Evolutionary conservation across 2,797 vertebrate species (phyloP).

Genomic region (Babyrousa celebensis): DNA sequence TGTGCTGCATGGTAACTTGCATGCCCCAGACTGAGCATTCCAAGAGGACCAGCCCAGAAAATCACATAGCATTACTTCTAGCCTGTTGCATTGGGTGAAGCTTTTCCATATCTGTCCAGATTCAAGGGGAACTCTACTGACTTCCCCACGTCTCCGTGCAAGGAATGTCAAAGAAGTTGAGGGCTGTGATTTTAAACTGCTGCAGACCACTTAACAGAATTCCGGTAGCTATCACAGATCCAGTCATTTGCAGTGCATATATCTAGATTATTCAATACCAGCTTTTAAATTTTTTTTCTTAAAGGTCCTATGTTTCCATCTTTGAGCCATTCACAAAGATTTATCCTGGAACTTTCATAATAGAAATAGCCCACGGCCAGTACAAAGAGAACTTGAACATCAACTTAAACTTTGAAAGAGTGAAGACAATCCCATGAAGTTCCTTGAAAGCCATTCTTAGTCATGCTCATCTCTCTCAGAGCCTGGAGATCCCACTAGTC

Average conservation of each 20-base stretch:
- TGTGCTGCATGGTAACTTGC: background rate
- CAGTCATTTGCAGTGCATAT: background rate
- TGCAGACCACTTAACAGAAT: background rate
- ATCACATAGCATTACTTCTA: background rate
- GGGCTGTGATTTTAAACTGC: background rate
- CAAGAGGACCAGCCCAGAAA: background rate
- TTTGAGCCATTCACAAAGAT: background rate
- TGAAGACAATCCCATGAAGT: background rate
- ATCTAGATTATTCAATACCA: background rate
- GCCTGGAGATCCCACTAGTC: background rate
- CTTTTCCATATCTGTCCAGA: background rate
- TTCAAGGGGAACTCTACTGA: background rate
- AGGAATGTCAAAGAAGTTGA: background rate
- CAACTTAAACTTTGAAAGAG: constrained; percentile 26
- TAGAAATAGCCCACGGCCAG: background rate
- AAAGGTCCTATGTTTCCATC: background rate
- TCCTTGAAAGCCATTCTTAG: background rate
- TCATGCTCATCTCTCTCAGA: background rate
- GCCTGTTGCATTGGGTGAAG: background rate
- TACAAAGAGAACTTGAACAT: background rate
- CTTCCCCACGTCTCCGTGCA: background rate
- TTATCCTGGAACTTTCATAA: constrained; percentile 26
- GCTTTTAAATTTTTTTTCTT: constrained; percentile 4
- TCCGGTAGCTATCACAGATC: background rate
- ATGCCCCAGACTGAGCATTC: background rate